Percentiles rank a stretch among this genome's conserved stretches.
Conservation (phyloP, 2,113 vertebrate genomes). For the Silurus asotus region DNA sequence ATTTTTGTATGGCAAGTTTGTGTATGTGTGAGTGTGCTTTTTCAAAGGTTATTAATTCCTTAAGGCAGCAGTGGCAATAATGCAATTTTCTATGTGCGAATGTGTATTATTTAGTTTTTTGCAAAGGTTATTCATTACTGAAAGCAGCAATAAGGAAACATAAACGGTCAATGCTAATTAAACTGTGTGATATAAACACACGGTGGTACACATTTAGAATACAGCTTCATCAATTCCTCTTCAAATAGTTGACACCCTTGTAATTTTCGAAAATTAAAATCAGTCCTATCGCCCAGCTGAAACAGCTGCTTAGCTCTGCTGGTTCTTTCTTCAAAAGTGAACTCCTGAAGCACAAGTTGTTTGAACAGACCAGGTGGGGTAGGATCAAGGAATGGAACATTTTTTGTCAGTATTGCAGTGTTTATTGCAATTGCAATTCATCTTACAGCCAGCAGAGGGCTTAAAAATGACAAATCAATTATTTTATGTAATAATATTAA, state of each 20-base stretch:
- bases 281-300: background rate
- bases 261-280: background rate
- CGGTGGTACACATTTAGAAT: background rate
- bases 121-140: slow-evolving; percentile 5
- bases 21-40: background rate
- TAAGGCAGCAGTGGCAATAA: background rate
- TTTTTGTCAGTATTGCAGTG: slow-evolving; percentile 25
- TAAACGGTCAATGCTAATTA: slow-evolving; percentile 4
- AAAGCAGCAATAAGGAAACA: background rate
- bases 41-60: slow-evolving; percentile 4
- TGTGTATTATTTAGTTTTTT: background rate
- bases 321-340: background rate
- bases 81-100: background rate
- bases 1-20: slow-evolving; percentile 28
- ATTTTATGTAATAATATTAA: background rate
- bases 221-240: background rate
- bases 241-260: background rate
- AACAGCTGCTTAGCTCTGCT: slow-evolving; percentile 1
- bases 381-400: background rate
- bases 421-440: slow-evolving; percentile 8
- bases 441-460: background rate
- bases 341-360: background rate
- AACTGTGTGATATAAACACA: background rate
- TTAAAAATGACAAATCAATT: background rate
- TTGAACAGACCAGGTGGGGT: slow-evolving; percentile 3